Evolutionary conservation across 2,113 vertebrate species (phyloP).

Genomic region (Dromas ardeola): DNA sequence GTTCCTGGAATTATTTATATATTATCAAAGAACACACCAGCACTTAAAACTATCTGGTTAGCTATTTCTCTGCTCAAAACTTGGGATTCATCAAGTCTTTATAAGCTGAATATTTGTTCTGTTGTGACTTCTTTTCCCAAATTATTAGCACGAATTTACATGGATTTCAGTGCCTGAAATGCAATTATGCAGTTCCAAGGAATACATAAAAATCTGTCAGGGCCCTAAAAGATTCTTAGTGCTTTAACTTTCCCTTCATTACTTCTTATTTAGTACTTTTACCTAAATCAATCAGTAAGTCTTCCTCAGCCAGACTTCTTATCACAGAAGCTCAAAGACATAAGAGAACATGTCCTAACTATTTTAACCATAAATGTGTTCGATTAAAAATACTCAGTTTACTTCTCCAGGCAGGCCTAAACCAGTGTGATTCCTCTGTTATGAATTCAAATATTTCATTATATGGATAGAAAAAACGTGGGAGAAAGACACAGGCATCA

Average conservation of each 20-base stretch:
- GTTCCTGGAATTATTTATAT: neutral
- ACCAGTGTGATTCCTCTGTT: neutral
- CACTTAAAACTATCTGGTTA: neutral
- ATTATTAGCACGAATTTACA: neutral
- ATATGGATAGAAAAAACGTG: neutral
- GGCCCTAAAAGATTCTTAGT: neutral
- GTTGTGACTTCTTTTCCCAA: accelerated
- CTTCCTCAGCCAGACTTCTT: neutral
- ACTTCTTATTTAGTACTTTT: neutral
- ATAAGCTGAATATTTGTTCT: neutral
- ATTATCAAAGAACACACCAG: neutral
- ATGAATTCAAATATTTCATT: neutral
- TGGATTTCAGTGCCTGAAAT: neutral
- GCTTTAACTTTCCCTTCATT: neutral
- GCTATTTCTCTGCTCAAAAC: neutral
- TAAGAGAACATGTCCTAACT: neutral
- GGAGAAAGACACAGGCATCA: neutral
- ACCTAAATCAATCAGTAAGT: neutral
- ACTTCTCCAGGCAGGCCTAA: neutral
- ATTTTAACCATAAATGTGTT: neutral
- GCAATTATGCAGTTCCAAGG: neutral
- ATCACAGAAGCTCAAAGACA: neutral
- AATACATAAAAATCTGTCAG: neutral
- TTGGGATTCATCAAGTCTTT: neutral
- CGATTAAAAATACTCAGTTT: neutral